Evolutionary conservation across 2,888 invertebrate genomes (phyloP).

Genomic region (Caenorhabditis zanzibari): DNA sequence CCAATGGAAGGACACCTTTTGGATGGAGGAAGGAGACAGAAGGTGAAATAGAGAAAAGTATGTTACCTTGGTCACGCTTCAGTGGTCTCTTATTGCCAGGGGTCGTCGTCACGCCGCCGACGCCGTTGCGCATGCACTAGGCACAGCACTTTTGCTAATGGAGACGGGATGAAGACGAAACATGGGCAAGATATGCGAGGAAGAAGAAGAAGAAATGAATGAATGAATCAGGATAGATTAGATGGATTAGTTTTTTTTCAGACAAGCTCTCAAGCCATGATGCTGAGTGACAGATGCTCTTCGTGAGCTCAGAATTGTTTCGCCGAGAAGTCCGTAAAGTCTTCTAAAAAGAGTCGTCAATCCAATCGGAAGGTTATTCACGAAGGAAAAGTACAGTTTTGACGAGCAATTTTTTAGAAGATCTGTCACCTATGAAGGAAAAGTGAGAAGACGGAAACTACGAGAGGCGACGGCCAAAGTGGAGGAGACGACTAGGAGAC

Average conservation of each 20-base stretch:
- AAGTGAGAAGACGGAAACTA: constrained; percentile 36
- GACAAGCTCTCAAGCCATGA: background rate
- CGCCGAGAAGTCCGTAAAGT: background rate
- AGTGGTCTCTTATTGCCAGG: constrained; percentile 40
- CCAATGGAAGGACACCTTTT: background rate
- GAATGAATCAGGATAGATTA: constrained; percentile 25
- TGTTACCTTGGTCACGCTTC: constrained; percentile 58
- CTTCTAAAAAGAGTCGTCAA: background rate
- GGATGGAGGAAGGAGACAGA: constrained; percentile 7
- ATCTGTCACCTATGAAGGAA: constrained; percentile 10
- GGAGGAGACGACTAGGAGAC: constrained; percentile 31
- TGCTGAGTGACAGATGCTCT: background rate
- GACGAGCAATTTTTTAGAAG: background rate
- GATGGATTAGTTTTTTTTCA: constrained; percentile 7
- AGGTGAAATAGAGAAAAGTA: constrained; percentile 17
- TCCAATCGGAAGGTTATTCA: background rate
- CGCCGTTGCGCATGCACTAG: constrained; percentile 22
- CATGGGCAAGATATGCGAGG: constrained; percentile 15
- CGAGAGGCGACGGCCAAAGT: constrained; percentile 20
- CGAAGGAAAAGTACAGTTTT: background rate
- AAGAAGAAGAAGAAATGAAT: background rate
- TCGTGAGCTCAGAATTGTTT: background rate
- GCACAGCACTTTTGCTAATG: constrained; percentile 42
- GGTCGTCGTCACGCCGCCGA: constrained; percentile 32
- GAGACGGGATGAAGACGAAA: constrained; percentile 19